Evolutionary conservation across 2,888 invertebrate species (phyloP).

Genomic region (Melitaea athalia): DNA sequence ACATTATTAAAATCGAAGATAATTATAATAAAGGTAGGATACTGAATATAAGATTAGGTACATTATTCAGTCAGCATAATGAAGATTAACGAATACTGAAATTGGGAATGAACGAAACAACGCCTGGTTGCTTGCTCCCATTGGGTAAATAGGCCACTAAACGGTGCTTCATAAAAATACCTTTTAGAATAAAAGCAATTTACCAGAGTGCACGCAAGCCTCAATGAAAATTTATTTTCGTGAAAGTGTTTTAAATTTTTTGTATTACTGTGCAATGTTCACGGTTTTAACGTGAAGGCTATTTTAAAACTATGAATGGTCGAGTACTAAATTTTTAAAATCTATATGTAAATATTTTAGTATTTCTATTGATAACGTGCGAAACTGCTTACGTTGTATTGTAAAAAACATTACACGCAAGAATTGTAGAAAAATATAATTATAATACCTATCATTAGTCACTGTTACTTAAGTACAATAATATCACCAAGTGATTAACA

Average conservation of each 20-base stretch:
- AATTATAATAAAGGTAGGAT: constrained; percentile 3
- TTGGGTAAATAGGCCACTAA: constrained; percentile 28
- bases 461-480: too few species aligned
- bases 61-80: constrained; percentile 20
- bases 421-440: too few species aligned
- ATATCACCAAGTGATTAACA: too few species aligned
- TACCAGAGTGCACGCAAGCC: constrained; percentile 27
- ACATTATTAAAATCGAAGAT: not conserved
- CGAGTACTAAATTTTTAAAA: not conserved
- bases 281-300: constrained; percentile 11
- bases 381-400: not conserved
- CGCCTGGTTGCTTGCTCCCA: constrained; percentile 26
- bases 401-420: too few species aligned
- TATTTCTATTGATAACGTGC: not conserved
- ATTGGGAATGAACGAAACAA: constrained; percentile 22
- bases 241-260: constrained; percentile 17
- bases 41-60: constrained; percentile 13
- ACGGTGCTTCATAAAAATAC: constrained; percentile 28
- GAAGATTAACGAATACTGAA: constrained; percentile 29
- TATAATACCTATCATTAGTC: too few species aligned
- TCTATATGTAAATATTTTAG: not conserved
- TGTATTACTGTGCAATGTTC: constrained; percentile 12
- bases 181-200: constrained; percentile 31
- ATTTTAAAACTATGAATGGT: not conserved
- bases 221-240: constrained; percentile 29